Evolutionary conservation across 2,113 vertebrate species (phyloP).

Genomic region (Triplophysa rosa): DNA sequence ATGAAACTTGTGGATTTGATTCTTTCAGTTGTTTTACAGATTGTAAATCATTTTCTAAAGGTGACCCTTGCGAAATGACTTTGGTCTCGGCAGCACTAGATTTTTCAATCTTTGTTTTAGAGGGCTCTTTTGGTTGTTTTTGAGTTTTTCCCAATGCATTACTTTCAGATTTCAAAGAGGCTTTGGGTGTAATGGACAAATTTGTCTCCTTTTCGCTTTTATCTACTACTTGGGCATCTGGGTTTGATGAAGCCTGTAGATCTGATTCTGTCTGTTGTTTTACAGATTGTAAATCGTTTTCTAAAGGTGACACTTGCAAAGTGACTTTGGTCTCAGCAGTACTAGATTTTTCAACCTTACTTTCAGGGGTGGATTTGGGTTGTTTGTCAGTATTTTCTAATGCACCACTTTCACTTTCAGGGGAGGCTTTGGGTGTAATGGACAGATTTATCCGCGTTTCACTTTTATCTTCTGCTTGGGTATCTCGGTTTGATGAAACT

Average conservation of each 20-base stretch:
- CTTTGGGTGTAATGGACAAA: constrained; percentile 19
- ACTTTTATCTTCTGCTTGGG: not conserved
- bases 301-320: not conserved
- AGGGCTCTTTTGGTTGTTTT: not conserved
- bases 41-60: not conserved
- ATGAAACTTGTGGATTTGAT: not conserved
- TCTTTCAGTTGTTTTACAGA: not conserved
- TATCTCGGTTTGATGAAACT: not conserved
- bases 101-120: not conserved
- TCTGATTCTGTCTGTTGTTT: not conserved
- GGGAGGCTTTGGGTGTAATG: constrained; percentile 6
- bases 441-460: constrained; percentile 15
- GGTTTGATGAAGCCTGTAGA: not conserved
- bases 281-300: not conserved
- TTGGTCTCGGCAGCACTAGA: not conserved
- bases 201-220: constrained; percentile 17
- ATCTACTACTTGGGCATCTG: not conserved
- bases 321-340: not conserved
- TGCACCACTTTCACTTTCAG: constrained; percentile 17
- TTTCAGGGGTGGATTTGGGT: not conserved
- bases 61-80: not conserved
- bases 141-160: not conserved
- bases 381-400: not conserved
- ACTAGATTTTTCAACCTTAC: not conserved
- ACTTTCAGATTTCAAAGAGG: constrained; percentile 28